Base-by-base conservation (phyloP, 2,888 invertebrate species). In the Nezara viridula region DNA sequence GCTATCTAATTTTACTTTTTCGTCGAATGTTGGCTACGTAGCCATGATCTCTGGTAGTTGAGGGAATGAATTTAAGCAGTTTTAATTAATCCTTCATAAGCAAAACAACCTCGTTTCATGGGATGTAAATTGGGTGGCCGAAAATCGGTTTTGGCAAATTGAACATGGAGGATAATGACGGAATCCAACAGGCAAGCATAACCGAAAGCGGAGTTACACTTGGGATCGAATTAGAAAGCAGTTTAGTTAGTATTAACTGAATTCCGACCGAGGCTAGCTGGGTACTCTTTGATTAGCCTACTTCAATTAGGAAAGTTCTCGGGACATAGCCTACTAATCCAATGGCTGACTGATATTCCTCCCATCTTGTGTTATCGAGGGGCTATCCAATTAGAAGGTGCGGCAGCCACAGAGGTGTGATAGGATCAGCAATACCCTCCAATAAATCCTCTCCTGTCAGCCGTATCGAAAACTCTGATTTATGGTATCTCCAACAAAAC, bases 201-300 rank as follows among this genome's bases (percentile, higher is more conserved):
- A 77, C 40, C 77, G 10, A 81, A 81, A 47, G 44, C 37, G 12
- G 81, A 81, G n/a, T 73, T 77, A 40, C 37, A 44, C 12, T 37
- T 44, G 6, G 12, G 44, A 81, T 81, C 81, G 44, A 81, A 81
- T 81, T 37, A 47, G 81, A 81, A 81, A 81, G 40, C 81, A 81
- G 81, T 47, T 44, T 81, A 12, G 44, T 24, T 47, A n/a, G 44
- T 40, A 44, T 44, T n/a, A 81, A 81, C 81, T 81, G n/a, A n/a
- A 47, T 44, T 44, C n/a, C 32, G 6, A 81, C 44, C 14, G n/a
- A 40, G 66, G 27, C 21, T 24, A 81, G 81, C 47, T 44, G n/a
- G n/a, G n/a, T 81, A 81, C 81, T 81, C 81, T 81, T 81, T 81
- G 81, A 81, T 81, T 81, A 81, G 81, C 44, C 4, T 81, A 81